Percentiles rank a stretch among this genome's conserved stretches.
Conservation (phyloP, 2,113 vertebrate species). For the Cryptotis parvus region DNA sequence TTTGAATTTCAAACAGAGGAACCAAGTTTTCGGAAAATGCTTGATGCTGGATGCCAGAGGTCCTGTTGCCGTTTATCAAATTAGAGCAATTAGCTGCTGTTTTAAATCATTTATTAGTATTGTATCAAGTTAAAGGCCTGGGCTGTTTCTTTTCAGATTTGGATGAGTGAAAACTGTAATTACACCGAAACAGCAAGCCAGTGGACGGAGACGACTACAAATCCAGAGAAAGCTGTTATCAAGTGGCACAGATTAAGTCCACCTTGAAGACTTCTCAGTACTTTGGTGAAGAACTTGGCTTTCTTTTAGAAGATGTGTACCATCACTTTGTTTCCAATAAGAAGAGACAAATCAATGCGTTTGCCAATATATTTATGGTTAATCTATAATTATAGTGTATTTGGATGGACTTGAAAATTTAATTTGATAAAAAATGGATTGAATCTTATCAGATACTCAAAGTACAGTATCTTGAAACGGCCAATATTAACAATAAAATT, state of each 20-base stretch:
- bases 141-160: constrained; percentile 88
- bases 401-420: constrained; percentile 59
- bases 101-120: not conserved
- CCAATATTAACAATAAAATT: constrained; percentile 57
- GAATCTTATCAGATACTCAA: constrained; percentile 55
- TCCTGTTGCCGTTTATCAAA: not conserved
- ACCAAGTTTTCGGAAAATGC: constrained; percentile 30
- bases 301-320: constrained; percentile 64
- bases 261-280: constrained; percentile 83
- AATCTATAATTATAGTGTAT: constrained; percentile 30
- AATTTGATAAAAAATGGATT: constrained; percentile 22
- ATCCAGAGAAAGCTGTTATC: constrained; percentile 95
- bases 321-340: constrained; percentile 70
- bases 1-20: constrained; percentile 52
- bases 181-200: constrained; percentile 90
- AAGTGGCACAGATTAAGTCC: constrained; percentile 92
- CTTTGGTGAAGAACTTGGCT: constrained; percentile 69
- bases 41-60: constrained; percentile 34
- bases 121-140: constrained; percentile 6
- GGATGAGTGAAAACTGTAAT: constrained; percentile 91
- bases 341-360: constrained; percentile 55
- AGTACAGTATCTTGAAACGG: constrained; percentile 49
- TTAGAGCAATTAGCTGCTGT: constrained; percentile 21
- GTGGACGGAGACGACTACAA: constrained; percentile 93
- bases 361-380: constrained; percentile 53